These are phyloP conservation scores for Phaethon lepturus DNA, from an alignment of 2,113 vertebrate genomes.

Conservation along the genomic window DNA sequence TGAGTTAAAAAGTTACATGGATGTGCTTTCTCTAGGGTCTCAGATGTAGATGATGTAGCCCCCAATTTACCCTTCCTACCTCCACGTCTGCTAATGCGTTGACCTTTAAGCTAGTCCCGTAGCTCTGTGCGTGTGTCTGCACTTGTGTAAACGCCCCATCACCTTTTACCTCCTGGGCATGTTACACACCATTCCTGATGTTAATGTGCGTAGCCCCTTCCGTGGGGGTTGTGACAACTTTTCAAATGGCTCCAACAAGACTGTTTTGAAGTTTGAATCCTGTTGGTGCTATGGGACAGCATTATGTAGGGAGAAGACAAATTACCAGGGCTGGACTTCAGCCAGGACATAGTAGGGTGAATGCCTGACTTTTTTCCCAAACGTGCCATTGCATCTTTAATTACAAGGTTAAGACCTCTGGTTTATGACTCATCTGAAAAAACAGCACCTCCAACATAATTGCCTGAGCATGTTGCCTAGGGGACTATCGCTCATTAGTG, in stretches of 20 bases:
- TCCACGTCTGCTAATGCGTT: neutral
- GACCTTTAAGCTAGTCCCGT: neutral
- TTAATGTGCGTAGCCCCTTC: neutral
- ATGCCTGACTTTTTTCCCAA: neutral
- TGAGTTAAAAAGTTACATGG: neutral
- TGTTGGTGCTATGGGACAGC: neutral
- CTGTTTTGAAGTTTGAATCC: neutral
- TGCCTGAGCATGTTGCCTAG: conserved; percentile 21
- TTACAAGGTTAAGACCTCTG: conserved; percentile 68
- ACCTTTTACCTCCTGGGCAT: conserved; percentile 39
- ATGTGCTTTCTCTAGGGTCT: neutral
- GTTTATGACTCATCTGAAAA: conserved; percentile 61
- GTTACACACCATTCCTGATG: neutral
- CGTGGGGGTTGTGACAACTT: neutral
- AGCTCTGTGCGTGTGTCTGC: neutral
- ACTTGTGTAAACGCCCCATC: neutral
- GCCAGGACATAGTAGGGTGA: conserved; percentile 46
- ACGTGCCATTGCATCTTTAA: conserved; percentile 60
- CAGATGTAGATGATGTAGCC: neutral
- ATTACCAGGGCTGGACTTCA: neutral
- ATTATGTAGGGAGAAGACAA: neutral
- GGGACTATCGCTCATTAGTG: conserved; percentile 37
- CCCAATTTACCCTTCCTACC: neutral
- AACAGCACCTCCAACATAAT: conserved; percentile 48
- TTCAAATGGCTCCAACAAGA: neutral